Conservation (phyloP, 1,140 invertebrate genomes). For the Eumaeus atala region DNA sequence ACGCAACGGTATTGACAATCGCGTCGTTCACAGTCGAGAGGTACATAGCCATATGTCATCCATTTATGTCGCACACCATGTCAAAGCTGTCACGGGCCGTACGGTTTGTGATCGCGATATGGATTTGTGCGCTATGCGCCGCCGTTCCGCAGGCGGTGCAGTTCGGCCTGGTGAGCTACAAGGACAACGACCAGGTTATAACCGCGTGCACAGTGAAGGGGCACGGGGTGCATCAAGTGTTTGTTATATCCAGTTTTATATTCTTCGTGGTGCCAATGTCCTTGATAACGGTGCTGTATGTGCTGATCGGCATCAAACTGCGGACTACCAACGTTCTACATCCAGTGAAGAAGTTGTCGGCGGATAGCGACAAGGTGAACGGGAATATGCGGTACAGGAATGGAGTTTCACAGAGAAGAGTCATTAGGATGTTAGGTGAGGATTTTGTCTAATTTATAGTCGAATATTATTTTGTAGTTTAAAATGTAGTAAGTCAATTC, state of each 20-base stretch:
- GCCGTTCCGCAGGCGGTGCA: constrained; percentile 88
- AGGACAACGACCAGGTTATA: constrained; percentile 64
- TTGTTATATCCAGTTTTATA: constrained; percentile 82
- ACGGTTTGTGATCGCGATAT: constrained; percentile 81
- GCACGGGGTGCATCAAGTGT: constrained; percentile 76
- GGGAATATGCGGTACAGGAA: constrained; percentile 69
- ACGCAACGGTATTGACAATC: constrained; percentile 93
- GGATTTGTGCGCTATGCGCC: constrained; percentile 81
- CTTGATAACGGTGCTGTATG: constrained; percentile 82
- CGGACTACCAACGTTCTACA: constrained; percentile 69
- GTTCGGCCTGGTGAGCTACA: constrained; percentile 79
- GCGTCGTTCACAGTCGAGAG: constrained; percentile 87
- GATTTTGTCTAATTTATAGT: too few species aligned
- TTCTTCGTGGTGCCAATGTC: constrained; percentile 88
- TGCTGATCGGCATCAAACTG: constrained; percentile 81
- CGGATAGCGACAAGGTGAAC: constrained; percentile 45
- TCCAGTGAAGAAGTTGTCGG: constrained; percentile 51
- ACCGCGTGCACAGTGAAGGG: constrained; percentile 75
- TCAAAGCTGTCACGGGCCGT: constrained; percentile 85
- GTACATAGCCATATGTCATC: constrained; percentile 86
- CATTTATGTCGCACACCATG: constrained; percentile 86
- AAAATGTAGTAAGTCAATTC: too few species aligned
- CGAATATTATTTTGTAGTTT: too few species aligned
- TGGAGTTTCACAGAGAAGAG: constrained; percentile 75
- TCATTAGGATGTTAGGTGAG: constrained; percentile 80